phyloP scores from a whole-genome alignment of 2,113 vertebrate species.

The Nerophis ophidion region DNA sequence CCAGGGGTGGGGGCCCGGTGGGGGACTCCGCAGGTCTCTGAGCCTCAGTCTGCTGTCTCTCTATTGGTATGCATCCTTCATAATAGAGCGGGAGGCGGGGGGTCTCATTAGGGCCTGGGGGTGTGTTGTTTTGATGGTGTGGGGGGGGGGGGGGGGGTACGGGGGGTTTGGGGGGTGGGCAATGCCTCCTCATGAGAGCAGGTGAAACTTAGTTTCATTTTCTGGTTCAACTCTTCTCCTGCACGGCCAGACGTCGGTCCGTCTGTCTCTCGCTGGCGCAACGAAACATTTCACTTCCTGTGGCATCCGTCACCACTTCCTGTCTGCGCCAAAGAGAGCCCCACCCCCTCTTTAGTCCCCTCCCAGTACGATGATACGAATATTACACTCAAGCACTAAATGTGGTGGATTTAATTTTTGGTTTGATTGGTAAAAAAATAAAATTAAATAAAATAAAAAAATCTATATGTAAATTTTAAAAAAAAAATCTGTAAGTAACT shows the following conservation, averaged over 20 bases:
- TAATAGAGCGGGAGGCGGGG: constrained; percentile 57
- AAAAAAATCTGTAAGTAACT: too few species aligned
- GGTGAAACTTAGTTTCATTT: constrained; percentile 13
- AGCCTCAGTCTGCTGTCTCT: constrained; percentile 49
- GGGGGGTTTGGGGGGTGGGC: constrained; percentile 45
- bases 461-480: too few species aligned
- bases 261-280: background rate
- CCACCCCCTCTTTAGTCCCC: too few species aligned
- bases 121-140: constrained; percentile 27
- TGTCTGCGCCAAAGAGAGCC: constrained; percentile 56
- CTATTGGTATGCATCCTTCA: constrained; percentile 50
- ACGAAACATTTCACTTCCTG: constrained; percentile 56
- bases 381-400: too few species aligned
- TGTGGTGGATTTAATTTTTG: too few species aligned
- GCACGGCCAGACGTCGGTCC: background rate
- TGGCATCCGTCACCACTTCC: constrained; percentile 70
- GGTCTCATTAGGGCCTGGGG: constrained; percentile 62
- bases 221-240: background rate
- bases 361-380: too few species aligned
- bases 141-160: constrained; percentile 6
- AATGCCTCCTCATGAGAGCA: constrained; percentile 19
- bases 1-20: background rate
- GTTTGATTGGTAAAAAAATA: too few species aligned
- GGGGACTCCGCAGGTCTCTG: constrained; percentile 44
- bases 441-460: too few species aligned